A percentile compares a stretch with the other conserved stretches of the same genome.
These are phyloP conservation scores for Nephrotoma flavescens DNA, from an alignment of 2,888 invertebrate genomes.

Conservation along the genomic window DNA sequence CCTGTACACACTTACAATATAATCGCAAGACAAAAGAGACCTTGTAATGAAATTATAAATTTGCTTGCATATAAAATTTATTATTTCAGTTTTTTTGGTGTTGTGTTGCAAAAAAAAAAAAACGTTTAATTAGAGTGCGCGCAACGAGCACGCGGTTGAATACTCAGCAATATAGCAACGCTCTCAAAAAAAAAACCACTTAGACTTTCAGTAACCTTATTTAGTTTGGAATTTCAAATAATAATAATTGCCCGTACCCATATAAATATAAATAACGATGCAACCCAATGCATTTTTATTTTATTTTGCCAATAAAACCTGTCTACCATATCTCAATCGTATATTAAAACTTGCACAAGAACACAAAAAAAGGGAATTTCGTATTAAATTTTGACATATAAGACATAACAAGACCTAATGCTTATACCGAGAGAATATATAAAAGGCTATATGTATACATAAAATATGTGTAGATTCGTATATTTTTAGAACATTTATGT, in stretches of 20 bases:
- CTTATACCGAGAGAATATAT: background rate
- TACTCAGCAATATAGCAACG: background rate
- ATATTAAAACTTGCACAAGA: background rate
- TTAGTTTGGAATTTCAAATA: background rate
- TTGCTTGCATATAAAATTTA: background rate
- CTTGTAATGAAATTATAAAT: background rate
- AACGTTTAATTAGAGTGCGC: background rate
- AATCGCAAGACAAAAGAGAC: background rate
- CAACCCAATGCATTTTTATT: background rate
- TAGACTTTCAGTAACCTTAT: background rate
- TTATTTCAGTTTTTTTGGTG: background rate
- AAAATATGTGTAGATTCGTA: background rate
- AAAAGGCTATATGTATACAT: background rate
- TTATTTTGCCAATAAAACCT: background rate
- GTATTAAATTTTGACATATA: background rate
- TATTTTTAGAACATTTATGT: background rate
- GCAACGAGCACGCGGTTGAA: background rate
- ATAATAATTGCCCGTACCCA: background rate
- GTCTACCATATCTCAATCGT: background rate
- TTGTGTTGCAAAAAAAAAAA: background rate
- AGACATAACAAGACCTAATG: background rate
- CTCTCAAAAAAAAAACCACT: background rate
- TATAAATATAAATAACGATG: background rate
- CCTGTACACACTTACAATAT: background rate
- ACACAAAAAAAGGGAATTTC: background rate